Evolutionary conservation across 2,113 vertebrate species (phyloP).

Genomic region (Toxotes chatareus): DNA sequence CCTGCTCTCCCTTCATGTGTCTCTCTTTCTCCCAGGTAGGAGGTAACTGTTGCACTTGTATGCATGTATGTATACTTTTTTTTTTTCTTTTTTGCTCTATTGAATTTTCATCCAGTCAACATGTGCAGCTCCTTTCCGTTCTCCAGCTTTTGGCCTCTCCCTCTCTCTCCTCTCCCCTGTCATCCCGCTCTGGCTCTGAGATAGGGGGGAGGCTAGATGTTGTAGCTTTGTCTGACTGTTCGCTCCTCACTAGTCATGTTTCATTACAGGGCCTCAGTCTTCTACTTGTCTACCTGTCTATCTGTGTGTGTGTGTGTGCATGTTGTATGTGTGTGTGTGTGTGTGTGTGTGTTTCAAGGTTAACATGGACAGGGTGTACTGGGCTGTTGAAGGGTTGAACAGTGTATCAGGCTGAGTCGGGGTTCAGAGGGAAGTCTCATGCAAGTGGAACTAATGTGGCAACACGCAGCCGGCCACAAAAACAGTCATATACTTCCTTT

Average conservation of each 20-base stretch:
- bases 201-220: constrained; percentile 31
- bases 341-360: constrained; percentile 38
- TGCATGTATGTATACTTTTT: not conserved
- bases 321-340: not conserved
- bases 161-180: constrained; percentile 28
- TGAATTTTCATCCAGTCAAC: constrained; percentile 27
- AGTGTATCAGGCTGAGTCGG: constrained; percentile 4
- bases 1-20: not conserved
- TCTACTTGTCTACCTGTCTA: constrained; percentile 38
- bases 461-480: not conserved
- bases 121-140: constrained; percentile 14
- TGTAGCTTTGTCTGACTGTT: constrained; percentile 57
- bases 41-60: not conserved
- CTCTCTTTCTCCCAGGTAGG: not conserved
- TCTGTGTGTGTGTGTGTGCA: constrained; percentile 11
- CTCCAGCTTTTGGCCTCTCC: not conserved
- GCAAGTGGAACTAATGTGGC: constrained; percentile 4
- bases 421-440: constrained; percentile 3
- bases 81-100: not conserved
- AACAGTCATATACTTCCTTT: not conserved
- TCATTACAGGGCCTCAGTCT: constrained; percentile 70
- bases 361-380: constrained; percentile 20
- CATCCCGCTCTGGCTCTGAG: constrained; percentile 45
- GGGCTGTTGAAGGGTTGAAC: constrained; percentile 41
- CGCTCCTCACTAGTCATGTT: constrained; percentile 69